These are phyloP conservation scores for Alexandromys fortis DNA, from an alignment of 2,113 vertebrate genomes.

Conservation along the genomic window DNA sequence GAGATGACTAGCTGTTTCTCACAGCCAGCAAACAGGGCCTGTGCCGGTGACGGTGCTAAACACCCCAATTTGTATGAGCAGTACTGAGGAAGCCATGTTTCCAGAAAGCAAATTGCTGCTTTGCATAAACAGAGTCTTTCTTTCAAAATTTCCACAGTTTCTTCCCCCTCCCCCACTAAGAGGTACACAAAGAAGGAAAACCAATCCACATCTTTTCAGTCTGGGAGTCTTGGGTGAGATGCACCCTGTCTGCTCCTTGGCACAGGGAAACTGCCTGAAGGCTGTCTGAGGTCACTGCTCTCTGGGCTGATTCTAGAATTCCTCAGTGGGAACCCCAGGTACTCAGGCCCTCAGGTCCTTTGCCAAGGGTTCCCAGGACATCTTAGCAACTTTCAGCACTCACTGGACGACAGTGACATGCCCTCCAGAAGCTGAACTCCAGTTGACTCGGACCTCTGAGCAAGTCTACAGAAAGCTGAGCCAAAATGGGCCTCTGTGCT, in stretches of 20 bases:
- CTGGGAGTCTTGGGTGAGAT: background rate
- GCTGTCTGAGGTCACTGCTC: background rate
- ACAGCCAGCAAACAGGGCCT: constrained; percentile 59
- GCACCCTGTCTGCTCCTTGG: too few relatives aligned
- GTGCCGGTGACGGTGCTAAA: background rate
- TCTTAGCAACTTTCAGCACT: background rate
- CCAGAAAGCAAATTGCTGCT: background rate
- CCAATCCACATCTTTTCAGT: too few relatives aligned
- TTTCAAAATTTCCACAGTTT: background rate
- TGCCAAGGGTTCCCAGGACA: background rate
- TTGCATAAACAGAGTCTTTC: background rate
- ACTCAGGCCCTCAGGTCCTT: background rate
- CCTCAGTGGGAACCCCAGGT: background rate
- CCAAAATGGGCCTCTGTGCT: background rate
- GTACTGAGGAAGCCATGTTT: background rate
- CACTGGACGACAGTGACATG: background rate
- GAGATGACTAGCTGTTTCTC: background rate
- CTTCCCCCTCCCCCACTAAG: background rate
- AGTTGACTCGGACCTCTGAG: background rate
- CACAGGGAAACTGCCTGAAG: background rate
- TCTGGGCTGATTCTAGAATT: background rate
- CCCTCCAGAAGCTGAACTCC: background rate
- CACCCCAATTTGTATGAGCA: constrained; percentile 47
- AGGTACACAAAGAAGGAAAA: background rate
- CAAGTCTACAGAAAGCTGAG: background rate